Evolutionary conservation across 1,140 invertebrate species (phyloP), one percentile per base, ranked within the genome.

Genomic region (Temnothorax nylanderi): DNA sequence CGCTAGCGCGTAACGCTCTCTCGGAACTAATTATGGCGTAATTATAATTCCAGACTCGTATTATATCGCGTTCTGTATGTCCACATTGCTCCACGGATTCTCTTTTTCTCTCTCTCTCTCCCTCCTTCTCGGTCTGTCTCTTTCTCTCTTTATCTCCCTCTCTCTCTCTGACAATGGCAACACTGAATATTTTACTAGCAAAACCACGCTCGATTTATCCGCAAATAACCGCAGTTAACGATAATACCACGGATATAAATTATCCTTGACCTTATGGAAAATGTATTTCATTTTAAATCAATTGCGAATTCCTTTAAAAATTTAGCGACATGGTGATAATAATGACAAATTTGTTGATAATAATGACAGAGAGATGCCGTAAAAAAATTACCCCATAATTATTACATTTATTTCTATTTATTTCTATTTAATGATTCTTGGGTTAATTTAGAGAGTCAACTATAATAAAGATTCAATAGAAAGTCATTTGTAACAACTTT

Each of bases 21-120:
- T 60, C 51, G 54, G 26, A 82, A 74, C 44, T 75, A 84, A 84
- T 84, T 84, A 62, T 26, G 10, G 11, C 74, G 41, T 84, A 75
- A 84, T 84, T 84, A 84, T 74, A 84, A 82, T 74, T 56, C 80
- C 18, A 49, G 41, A 37, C 26, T 62, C 32, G 54, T 54, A 13
- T 58, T 84, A 21, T 74, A 58, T 74, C 54, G 26, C 41, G 13
- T 34, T 69, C 11, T 60, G 41, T 74, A 60, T 75, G 34, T 74
- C 13, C 21, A 65, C 32, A 26, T 34, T 16, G 32, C 34, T 16
- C 2, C 8, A 47, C 32, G n/a, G 18, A 34, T 69, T 72, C 37
- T 34, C 78, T 34, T 58, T 47, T 21, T 47, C 21, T 58, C 54
- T 58, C 51, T 37, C 3, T 49, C 37, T n/a, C 26, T 21, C 26